Percentiles rank a stretch among this genome's conserved stretches.
phyloP scores from a whole-genome alignment of 1,140 invertebrate genomes.

The Cydia splendana region DNA sequence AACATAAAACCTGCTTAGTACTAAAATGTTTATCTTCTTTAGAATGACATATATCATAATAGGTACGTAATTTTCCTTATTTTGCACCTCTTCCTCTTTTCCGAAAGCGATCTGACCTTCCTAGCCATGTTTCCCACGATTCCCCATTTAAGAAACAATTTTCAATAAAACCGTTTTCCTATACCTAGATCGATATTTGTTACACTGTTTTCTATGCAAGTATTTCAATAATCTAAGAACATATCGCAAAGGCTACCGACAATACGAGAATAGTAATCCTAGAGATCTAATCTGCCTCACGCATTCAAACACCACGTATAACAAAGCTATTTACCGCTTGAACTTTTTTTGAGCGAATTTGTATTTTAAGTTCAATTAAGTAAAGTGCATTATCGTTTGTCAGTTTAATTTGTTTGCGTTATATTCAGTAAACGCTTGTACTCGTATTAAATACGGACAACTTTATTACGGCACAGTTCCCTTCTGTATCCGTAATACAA shows the following conservation, averaged over 20 bases:
- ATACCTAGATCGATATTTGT: not conserved
- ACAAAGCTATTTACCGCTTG: too few relatives aligned
- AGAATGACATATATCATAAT: too few relatives aligned
- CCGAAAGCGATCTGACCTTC: too few relatives aligned
- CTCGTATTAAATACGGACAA: not conserved
- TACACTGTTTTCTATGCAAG: not conserved
- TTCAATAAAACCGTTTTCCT: too few relatives aligned
- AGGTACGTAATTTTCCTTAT: too few relatives aligned
- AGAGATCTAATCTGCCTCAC: not conserved
- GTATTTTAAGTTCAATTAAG: not conserved
- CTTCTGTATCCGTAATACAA: not conserved
- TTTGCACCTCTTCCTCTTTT: too few relatives aligned
- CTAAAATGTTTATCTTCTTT: too few relatives aligned
- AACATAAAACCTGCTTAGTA: too few relatives aligned
- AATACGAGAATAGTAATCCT: not conserved
- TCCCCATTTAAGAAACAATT: too few relatives aligned
- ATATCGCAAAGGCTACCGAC: not conserved
- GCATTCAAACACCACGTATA: not conserved
- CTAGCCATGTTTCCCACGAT: too few relatives aligned
- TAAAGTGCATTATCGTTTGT: not conserved
- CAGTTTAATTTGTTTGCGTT: not conserved
- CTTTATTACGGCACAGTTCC: not conserved
- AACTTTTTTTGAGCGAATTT: not conserved
- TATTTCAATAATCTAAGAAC: slow-evolving; percentile 10
- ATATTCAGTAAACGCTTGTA: not conserved